Conservation (phyloP, 1,140 invertebrate genomes). For the Polypedilum vanderplanki region DNA sequence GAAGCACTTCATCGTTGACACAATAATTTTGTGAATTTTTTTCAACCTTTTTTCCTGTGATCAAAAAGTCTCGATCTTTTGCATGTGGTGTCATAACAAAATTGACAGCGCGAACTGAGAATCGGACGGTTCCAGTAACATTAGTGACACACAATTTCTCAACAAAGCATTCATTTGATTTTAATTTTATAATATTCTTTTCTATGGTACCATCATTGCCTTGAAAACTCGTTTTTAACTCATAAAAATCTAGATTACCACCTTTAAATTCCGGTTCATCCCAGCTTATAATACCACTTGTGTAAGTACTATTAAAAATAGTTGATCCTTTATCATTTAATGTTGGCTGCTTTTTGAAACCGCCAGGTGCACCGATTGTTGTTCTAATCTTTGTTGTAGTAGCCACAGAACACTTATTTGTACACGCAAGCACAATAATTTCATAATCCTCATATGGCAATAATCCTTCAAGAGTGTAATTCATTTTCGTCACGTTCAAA, state of each 20-base stretch:
- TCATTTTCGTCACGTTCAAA: conserved; percentile 4
- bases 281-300: conserved; percentile 49
- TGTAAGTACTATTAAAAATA: conserved; percentile 35
- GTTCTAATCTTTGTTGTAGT: conserved; percentile 48
- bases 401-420: conserved; percentile 53
- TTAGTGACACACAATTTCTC: not conserved
- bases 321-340: conserved; percentile 45
- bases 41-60: no score
- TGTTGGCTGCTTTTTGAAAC: conserved; percentile 46
- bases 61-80: no score
- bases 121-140: conserved; percentile 31
- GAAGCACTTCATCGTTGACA: not conserved
- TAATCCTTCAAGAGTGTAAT: conserved; percentile 39
- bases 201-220: conserved; percentile 32
- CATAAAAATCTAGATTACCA: conserved; percentile 55
- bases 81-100: conserved; percentile 29
- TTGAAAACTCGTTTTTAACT: conserved; percentile 43
- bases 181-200: conserved; percentile 18
- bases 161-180: conserved; percentile 30
- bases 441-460: conserved; percentile 55
- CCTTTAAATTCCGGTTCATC: conserved; percentile 51
- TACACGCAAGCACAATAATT: conserved; percentile 62
- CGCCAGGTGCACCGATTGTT: conserved; percentile 53
- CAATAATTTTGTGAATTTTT: not conserved
- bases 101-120: conserved; percentile 38